These are phyloP conservation scores for Caiman crocodilus DNA, from an alignment of 2,797 vertebrate genomes.

Conservation along the genomic window DNA sequence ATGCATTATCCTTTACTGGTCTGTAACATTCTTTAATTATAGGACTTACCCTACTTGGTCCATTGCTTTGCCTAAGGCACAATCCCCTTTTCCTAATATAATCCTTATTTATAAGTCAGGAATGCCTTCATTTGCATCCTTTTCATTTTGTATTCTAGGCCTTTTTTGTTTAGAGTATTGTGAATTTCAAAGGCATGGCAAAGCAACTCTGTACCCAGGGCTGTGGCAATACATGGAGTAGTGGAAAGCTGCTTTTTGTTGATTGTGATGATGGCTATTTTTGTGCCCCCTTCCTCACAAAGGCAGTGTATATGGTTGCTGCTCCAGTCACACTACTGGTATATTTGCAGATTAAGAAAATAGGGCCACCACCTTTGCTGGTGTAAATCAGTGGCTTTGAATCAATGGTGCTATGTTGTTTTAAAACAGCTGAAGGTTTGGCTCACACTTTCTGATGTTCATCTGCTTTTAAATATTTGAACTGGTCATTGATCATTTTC, in stretches of 20 bases:
- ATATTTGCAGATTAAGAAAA: neutral
- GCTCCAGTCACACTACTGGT: no score
- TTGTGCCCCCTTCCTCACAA: no score
- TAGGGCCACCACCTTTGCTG: neutral
- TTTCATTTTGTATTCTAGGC: neutral
- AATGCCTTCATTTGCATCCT: neutral
- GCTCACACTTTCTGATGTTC: slow-evolving; percentile 3
- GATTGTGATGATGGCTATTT: no score
- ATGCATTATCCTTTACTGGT: neutral
- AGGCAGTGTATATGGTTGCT: no score
- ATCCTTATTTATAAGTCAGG: neutral
- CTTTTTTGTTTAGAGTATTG: neutral
- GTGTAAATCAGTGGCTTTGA: neutral
- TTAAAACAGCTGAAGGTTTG: neutral
- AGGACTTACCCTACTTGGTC: neutral
- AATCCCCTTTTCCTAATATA: neutral
- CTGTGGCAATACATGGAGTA: no score
- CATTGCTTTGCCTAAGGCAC: neutral
- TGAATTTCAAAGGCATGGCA: neutral
- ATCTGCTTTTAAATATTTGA: neutral
- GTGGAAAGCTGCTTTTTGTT: no score
- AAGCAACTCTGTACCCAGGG: no score
- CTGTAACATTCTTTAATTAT: neutral
- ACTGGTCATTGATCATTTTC: neutral
- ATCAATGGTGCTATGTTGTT: neutral